Base-by-base conservation (phyloP, 2,113 vertebrate species). In the Bombycilla garrulus region DNA sequence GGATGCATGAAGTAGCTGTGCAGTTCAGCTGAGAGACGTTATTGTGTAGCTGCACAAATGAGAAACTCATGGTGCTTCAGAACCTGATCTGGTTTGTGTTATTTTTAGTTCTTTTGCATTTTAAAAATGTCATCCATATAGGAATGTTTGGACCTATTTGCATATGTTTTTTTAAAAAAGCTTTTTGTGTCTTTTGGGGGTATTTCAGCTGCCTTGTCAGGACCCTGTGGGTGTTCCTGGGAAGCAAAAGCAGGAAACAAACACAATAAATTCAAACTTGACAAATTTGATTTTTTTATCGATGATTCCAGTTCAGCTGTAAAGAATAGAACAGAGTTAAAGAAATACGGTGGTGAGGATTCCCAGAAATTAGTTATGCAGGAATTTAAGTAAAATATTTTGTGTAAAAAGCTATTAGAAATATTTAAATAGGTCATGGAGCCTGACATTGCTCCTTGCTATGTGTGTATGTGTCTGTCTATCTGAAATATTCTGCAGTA, bases 1-100 rank as follows among this genome's bases (percentile, higher is more conserved):
- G 51, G 71, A 66, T 64, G 71, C 76, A 50, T 24, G 21, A 91
- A 95, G 88, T 45, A 38, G 38, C 71, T 90, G 78, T n/a, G 14
- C 66, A 47, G 50, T 51, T 94, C 14, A 7, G 70, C 73, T 76
- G 88, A 92, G 84, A 87, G 92, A 81, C 7, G 3, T 26, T 29
- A 18, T 31, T 36, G 11, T 80, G 73, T 28, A 81, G 47, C 90
- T 79, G 57, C 86, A 57, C 93, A 58, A 64, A 92, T 95, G 90
- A 77, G 90, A 93, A 96, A 58, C 53, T 4, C 76, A 61, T 76
- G 78, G 40, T 12, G 60, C 51, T 28, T 76, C 50, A 72, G 64
- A 56, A 80, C 90, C 72, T 79, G 90, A 67, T 91, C 96, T 86
- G 92, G 38, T 95, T 94, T 85, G 69, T 90, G 74, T 93, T 96